phyloP scores from a whole-genome alignment of 2,113 vertebrate species.

The Semnornis frantzii region DNA sequence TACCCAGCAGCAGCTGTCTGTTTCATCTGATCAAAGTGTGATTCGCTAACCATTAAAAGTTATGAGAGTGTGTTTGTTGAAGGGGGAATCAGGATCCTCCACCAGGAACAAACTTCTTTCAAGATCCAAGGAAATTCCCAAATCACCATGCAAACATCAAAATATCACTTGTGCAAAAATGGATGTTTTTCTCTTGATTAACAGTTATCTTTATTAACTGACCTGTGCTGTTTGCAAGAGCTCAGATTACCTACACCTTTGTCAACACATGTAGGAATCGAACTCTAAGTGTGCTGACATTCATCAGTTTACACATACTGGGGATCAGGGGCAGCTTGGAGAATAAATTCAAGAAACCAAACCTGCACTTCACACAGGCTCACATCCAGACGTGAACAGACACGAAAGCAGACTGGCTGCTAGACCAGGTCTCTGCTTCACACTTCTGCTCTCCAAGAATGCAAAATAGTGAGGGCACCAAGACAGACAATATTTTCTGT shows the following conservation, averaged over 20 bases:
- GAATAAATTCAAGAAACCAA: background rate
- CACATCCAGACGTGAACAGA: background rate
- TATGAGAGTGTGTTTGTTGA: background rate
- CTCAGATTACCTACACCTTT: background rate
- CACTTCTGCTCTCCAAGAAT: background rate
- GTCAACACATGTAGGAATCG: background rate
- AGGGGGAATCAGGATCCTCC: background rate
- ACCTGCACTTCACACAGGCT: background rate
- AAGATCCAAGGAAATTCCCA: background rate
- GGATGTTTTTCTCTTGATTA: background rate
- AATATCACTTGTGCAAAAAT: background rate
- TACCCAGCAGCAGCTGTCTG: background rate
- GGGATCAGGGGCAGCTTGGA: background rate
- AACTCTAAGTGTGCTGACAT: background rate
- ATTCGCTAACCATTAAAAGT: background rate
- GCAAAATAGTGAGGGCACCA: background rate
- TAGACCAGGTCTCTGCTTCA: background rate
- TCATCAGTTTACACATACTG: background rate
- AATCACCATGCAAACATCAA: background rate
- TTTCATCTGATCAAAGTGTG: background rate
- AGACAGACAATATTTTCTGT: background rate
- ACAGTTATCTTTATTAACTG: background rate
- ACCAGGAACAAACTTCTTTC: background rate
- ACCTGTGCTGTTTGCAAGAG: background rate
- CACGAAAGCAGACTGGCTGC: rapidly evolving